Evolutionary conservation across 2,113 vertebrate genomes (phyloP).

Genomic region (Thomomys bottae): DNA sequence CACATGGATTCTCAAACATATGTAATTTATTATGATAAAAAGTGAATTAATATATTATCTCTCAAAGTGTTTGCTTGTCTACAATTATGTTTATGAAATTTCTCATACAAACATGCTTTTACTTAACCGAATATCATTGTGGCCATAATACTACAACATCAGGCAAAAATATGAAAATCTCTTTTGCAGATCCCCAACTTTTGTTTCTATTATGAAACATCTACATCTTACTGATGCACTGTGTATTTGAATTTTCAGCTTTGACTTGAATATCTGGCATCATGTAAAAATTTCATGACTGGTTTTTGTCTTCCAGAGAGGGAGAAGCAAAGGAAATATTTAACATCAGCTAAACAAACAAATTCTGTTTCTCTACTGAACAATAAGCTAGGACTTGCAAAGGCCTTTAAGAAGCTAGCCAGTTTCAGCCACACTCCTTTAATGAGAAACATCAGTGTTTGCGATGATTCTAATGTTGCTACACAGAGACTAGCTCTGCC

Average conservation of each 20-base stretch:
- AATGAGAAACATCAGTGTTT: conserved; percentile 86
- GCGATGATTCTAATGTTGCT: conserved; percentile 80
- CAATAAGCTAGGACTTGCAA: conserved; percentile 70
- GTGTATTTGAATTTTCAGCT: not conserved
- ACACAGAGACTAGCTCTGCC: conserved; percentile 77
- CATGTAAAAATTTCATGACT: not conserved
- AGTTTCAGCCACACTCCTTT: conserved; percentile 80
- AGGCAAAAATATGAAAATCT: not conserved
- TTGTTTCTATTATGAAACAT: not conserved
- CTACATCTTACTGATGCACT: not conserved
- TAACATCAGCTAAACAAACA: conserved; percentile 57
- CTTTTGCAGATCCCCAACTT: not conserved
- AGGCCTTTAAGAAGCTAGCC: conserved; percentile 71
- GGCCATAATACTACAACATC: not conserved
- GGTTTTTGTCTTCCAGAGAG: not conserved
- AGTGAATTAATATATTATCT: conserved; percentile 54
- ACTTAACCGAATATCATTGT: not conserved
- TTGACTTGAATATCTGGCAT: conserved; percentile 11
- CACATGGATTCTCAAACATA: conserved; percentile 62
- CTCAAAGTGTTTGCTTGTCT: conserved; percentile 46
- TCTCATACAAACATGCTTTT: conserved; percentile 25
- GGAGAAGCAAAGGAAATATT: conserved; percentile 53
- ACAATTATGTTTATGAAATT: conserved; percentile 50
- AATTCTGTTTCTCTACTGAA: conserved; percentile 51
- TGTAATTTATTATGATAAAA: conserved; percentile 62